Evolutionary conservation across 1,140 invertebrate species (phyloP).

Genomic region (Liolophura sinensis): DNA sequence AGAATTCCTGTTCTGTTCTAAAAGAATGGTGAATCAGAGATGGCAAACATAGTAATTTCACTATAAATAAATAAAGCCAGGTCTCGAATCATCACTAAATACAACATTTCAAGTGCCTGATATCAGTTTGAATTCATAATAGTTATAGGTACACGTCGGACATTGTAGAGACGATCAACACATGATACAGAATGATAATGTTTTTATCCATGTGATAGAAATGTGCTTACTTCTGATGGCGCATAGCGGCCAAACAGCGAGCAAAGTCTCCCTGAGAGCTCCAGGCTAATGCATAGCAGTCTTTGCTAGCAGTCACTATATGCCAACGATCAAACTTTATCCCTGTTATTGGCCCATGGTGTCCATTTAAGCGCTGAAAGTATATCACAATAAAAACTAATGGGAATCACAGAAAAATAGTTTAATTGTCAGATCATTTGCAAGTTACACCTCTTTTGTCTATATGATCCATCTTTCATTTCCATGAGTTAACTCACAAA

Average conservation of each 20-base stretch:
- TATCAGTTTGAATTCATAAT: too few species aligned
- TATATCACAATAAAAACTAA: not conserved
- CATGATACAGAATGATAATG: too few species aligned
- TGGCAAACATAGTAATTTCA: not conserved
- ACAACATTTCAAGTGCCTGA: too few species aligned
- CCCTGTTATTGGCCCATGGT: constrained; percentile 48
- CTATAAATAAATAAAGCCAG: not conserved
- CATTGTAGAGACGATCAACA: not conserved
- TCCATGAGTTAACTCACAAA: too few species aligned
- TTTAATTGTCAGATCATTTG: too few species aligned
- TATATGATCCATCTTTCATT: too few species aligned
- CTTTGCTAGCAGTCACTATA: constrained; percentile 53
- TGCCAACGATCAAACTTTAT: constrained; percentile 59
- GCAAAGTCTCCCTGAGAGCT: constrained; percentile 51
- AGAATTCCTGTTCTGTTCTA: too few species aligned
- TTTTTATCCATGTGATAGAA: not conserved
- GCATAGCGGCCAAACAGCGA: constrained; percentile 50
- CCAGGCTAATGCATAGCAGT: constrained; percentile 57
- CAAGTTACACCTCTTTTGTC: too few species aligned
- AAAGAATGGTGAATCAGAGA: too few species aligned
- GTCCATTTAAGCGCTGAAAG: constrained; percentile 50
- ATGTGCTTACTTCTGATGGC: constrained; percentile 54
- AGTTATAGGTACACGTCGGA: too few species aligned
- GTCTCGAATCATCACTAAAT: not conserved
- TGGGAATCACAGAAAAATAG: too few species aligned